Base-by-base conservation (phyloP, 2,888 invertebrate genomes). In the Hydropsyche betteni region DNA sequence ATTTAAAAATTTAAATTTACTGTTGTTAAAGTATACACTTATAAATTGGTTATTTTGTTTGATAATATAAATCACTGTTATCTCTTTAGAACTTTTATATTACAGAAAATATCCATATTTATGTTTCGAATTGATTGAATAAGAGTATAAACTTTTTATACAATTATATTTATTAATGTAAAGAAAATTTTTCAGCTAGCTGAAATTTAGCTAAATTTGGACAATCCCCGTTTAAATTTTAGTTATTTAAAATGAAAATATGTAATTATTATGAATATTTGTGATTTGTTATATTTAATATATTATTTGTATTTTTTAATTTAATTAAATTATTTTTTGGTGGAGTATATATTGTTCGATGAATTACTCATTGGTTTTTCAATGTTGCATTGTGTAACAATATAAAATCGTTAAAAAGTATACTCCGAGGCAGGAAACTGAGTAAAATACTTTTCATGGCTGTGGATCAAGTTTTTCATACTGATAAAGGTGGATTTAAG, bases 161-260 rank as follows among this genome's bases (percentile, higher is more conserved):
- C 10, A 8, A 10, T 6, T 44, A 44, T 44, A 44, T 44, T 44
- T 1, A 24, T 4, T 44, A 44, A 44, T 44, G 4, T 44, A 44
- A 50, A 64, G 71, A 75, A 50, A 69, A 50, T 34, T 72, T 71
- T 68, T 77, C 64, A 74, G 70, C 50, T 34, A 44, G 33, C 74
- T 51, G 71, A 77, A 68, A 69, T 69, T 58, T 71, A 64, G 77
- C 73, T 72, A 69, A 71, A 33, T 76, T 75, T 75, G 50, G 58
- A 72, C 38, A 69, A 73, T 75, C 71, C 58, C 14, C n/a, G 74
- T 76, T 69, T 72, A 74, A 55, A 71, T 69, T 51, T 69, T 55
- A 51, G 68, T 38, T 58, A 53, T 75, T 68, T 69, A 69, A 64
- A 33, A 75, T 55, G 50, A 76, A 69, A 69, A 75, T 77, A 77